Evolutionary conservation across 2,113 vertebrate genomes (phyloP).

Genomic region (Speoplatyrhinus poulsoni): DNA sequence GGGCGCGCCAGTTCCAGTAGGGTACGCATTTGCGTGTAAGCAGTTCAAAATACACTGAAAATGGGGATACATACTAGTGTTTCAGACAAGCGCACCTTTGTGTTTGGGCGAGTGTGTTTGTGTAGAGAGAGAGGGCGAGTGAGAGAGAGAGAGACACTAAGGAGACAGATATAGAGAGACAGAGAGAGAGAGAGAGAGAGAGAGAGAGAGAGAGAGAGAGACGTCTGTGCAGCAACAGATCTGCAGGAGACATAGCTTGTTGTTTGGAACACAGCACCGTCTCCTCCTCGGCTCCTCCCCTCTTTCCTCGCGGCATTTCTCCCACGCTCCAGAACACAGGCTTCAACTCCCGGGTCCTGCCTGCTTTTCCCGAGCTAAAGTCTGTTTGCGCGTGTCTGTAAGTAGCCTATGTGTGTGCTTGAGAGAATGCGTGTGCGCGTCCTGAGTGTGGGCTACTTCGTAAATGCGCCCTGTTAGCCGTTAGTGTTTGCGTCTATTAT

Average conservation of each 20-base stretch:
- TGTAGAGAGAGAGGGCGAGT: not conserved
- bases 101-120: not conserved
- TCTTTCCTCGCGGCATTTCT: slow-evolving; percentile 63
- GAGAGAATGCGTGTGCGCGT: slow-evolving; percentile 6
- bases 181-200: slow-evolving; percentile 11
- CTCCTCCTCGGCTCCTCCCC: slow-evolving; percentile 58
- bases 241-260: slow-evolving; percentile 30
- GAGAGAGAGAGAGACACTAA: not conserved
- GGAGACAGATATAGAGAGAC: slow-evolving; percentile 14
- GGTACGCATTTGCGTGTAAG: slow-evolving; percentile 3
- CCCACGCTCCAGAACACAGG: slow-evolving; percentile 63
- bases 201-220: slow-evolving; percentile 1
- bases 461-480: not conserved
- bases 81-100: not conserved
- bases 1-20: not conserved
- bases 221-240: slow-evolving; percentile 15
- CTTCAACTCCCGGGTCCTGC: slow-evolving; percentile 62
- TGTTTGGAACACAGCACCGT: slow-evolving; percentile 63
- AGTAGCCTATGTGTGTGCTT: slow-evolving; percentile 9
- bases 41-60: not conserved
- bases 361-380: slow-evolving; percentile 56
- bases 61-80: not conserved
- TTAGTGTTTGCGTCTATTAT: slow-evolving; percentile 20
- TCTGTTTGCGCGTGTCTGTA: slow-evolving; percentile 19
- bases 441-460: slow-evolving; percentile 21